phyloP scores from a whole-genome alignment of 2,113 vertebrate genomes.

The Grantiella picta region DNA sequence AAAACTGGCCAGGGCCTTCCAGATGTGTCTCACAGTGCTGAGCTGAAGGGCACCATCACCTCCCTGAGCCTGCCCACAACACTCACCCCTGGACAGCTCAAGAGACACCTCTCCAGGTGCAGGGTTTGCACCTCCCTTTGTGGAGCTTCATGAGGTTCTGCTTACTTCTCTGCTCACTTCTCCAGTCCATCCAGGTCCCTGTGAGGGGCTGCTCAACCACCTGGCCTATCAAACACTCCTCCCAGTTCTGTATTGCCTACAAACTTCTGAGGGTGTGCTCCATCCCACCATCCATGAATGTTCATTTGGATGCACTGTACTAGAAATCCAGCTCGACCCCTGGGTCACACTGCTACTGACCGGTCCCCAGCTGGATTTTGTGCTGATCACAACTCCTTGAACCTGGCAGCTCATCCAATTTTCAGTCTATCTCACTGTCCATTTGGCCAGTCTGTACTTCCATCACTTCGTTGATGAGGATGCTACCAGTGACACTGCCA shows the following conservation, averaged over 20 bases:
- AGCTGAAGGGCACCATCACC: background rate
- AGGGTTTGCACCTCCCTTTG: background rate
- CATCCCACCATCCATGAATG: background rate
- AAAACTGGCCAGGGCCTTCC: background rate
- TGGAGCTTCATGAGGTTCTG: background rate
- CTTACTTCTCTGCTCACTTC: background rate
- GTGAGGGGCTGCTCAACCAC: fast-evolving
- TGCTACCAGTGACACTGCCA: background rate
- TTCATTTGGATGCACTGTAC: fast-evolving
- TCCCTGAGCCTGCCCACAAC: background rate
- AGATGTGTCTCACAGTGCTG: background rate
- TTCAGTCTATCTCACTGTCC: background rate
- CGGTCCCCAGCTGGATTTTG: background rate
- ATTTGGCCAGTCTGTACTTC: background rate
- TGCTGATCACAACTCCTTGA: background rate
- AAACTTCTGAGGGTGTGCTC: background rate
- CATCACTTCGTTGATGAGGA: background rate
- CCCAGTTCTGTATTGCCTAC: background rate
- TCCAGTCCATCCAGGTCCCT: background rate
- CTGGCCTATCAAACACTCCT: background rate
- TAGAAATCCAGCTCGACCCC: background rate
- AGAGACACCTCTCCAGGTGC: background rate
- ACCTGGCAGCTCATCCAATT: background rate
- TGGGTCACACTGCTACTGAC: background rate
- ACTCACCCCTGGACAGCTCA: background rate